A percentile compares a stretch with the other conserved stretches of the same genome.
These are phyloP conservation scores for Drosophila pandora DNA, from an alignment of 1,140 invertebrate genomes.

Conservation along the genomic window DNA sequence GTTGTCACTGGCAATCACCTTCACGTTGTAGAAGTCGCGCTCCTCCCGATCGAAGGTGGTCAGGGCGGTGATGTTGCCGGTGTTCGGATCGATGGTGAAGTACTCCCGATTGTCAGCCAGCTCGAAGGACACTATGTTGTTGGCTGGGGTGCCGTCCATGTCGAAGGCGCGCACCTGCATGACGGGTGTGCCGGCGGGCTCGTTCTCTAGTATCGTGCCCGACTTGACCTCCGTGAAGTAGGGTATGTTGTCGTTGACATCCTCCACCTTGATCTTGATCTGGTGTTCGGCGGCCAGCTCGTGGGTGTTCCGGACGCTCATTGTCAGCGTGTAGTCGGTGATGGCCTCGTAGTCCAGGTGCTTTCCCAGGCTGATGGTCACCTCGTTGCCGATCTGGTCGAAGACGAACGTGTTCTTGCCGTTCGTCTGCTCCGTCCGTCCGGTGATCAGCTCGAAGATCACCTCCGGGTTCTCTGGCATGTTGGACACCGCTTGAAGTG, in stretches of 20 bases:
- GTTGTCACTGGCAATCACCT: constrained; percentile 93
- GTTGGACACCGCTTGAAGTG: constrained; percentile 89
- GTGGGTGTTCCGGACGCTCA: constrained; percentile 92
- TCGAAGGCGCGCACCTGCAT: constrained; percentile 95
- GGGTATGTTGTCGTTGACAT: constrained; percentile 95
- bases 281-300: constrained; percentile 90
- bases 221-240: constrained; percentile 90
- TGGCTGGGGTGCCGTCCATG: constrained; percentile 91
- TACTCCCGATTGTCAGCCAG: constrained; percentile 88
- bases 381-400: constrained; percentile 87
- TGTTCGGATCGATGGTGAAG: constrained; percentile 91
- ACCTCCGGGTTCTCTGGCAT: constrained; percentile 89
- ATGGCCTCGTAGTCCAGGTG: constrained; percentile 93
- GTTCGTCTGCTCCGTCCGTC: constrained; percentile 93
- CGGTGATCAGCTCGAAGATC: constrained; percentile 91
- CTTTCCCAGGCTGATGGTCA: constrained; percentile 89
- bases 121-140: constrained; percentile 92
- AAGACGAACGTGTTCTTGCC: constrained; percentile 91
- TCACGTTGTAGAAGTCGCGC: constrained; percentile 91
- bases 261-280: constrained; percentile 90
- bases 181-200: constrained; percentile 90
- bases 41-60: constrained; percentile 92
- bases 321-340: constrained; percentile 91
- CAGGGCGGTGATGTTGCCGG: constrained; percentile 93
- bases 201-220: constrained; percentile 93